These are phyloP conservation scores for Diceros bicornis DNA, from an alignment of 2,797 vertebrate species.

Conservation along the genomic window DNA sequence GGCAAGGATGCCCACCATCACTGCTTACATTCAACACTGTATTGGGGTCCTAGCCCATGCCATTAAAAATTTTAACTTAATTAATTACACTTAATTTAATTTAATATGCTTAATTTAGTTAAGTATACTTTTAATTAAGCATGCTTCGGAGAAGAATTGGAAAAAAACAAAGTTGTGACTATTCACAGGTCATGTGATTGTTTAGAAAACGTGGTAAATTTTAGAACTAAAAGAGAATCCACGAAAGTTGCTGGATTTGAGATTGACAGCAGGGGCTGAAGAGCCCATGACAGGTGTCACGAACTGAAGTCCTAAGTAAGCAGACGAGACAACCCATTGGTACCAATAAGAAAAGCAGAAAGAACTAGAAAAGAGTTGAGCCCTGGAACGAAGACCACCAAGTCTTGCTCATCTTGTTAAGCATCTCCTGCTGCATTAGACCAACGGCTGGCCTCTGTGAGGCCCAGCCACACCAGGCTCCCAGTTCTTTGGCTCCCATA, in stretches of 20 bases:
- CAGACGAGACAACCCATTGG: background rate
- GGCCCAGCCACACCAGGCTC: background rate
- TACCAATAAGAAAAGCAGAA: background rate
- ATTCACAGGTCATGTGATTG: background rate
- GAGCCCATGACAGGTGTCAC: rapidly evolving
- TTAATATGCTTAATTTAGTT: background rate
- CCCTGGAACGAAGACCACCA: background rate
- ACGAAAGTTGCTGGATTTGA: background rate
- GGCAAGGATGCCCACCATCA: background rate
- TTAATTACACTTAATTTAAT: background rate
- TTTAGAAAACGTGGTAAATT: background rate
- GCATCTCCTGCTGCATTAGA: background rate
- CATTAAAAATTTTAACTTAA: background rate
- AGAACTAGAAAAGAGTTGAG: background rate
- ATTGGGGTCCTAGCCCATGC: background rate
- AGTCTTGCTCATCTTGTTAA: background rate
- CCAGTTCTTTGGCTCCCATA: too few relatives aligned
- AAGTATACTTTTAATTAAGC: background rate
- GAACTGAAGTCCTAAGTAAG: background rate
- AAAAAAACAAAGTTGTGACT: background rate
- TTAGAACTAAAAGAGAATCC: background rate
- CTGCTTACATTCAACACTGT: background rate
- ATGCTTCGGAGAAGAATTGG: background rate
- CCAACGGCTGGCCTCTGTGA: rapidly evolving
- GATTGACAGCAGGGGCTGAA: background rate